Base-by-base conservation (phyloP, 2,888 invertebrate genomes). In the Cryptops parisi region DNA sequence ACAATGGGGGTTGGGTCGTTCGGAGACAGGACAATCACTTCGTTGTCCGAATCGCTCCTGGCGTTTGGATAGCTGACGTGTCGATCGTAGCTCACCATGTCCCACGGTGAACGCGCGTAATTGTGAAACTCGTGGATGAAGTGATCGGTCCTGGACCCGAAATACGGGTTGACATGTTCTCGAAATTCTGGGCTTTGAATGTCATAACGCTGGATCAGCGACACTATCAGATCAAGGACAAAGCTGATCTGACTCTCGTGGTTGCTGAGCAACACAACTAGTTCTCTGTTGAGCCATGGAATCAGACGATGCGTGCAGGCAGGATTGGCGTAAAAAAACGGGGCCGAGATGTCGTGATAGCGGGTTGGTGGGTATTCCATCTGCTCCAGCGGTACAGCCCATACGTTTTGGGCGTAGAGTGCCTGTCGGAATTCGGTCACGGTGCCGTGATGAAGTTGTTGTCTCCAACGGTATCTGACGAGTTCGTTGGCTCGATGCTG, bases 41-140 rank as follows among this genome's bases (percentile, higher is more conserved):
- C 52, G 12, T 33, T 47, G 47, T 55, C 55, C 27, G 21, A 22
- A 17, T 45, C 12, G 25, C 27, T 47, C 6, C 26, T 19, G 44
- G 53, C 45, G 46, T 56, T 59, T 47, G 61, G 60, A 60, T 72
- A 72, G 9, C 62, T 57, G 2, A 65, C 67, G 41, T 63, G 60
- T 25, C 61, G 59, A 60, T 73, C 73, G 60, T 70, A 74, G n/a
- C 83, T 85, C 52, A 79, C 74, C 78, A 93, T 79, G 65, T 88
- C 88, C 66, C 80, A 86, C 0, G 87, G 86, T 12, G 89, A 88
- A 25, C 82, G 76, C 27, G 93, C 88, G 70, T 84, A 94, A 66
- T 80, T 80, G 62, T 81, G 79, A 56, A 94, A 76, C 65, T 94
- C 93, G 66, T 93, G 90, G 27, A 87, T 76, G 66, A 94, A 94